Evolutionary conservation across 2,888 invertebrate genomes (phyloP), one percentile per base, ranked within the genome.

Genomic region (Zonitis immaculata): DNA sequence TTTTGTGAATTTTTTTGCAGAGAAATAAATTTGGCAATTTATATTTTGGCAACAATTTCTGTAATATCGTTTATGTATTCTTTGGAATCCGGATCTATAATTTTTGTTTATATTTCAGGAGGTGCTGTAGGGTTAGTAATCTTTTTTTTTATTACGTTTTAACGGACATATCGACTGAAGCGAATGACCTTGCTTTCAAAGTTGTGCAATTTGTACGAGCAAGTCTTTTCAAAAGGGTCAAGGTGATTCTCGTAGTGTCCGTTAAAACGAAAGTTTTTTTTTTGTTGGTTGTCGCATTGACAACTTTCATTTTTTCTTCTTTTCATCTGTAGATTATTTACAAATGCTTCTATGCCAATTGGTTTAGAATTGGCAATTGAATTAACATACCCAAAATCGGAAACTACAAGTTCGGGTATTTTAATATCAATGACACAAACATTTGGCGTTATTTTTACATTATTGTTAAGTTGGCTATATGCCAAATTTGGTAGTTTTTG

Each of bases 291-390:
- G n/a, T n/a, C n/a, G n/a, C n/a, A n/a, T n/a, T n/a, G n/a, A n/a
- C n/a, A n/a, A n/a, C n/a, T n/a, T n/a, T n/a, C n/a, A n/a, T n/a
- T n/a, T n/a, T n/a, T n/a, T n/a, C n/a, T n/a, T n/a, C n/a, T n/a
- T n/a, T n/a, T n/a, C n/a, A n/a, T n/a, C n/a, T 35, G 12, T 50
- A 66, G 66, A 12, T 18, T 60, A 11, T 65, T 63, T 51, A 57
- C 57, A 6, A 65, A 57, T 51, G 57, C 64, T 8, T 68, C 66
- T 26, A 60, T 61, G 61, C 57, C 61, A n/a, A 61, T 64, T 4
- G 66, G 66, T 16, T 61, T 65, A 22, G 67, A 67, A 58, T 44
- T 65, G 18, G 64, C 61, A 5, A 59, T 64, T 47, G 67, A 67
- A 52, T 42, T 67, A 42, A 65, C 66, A 7, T 66, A 56, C 52